phyloP scores from a whole-genome alignment of 2,888 invertebrate species.

The Escarpia spicata region DNA sequence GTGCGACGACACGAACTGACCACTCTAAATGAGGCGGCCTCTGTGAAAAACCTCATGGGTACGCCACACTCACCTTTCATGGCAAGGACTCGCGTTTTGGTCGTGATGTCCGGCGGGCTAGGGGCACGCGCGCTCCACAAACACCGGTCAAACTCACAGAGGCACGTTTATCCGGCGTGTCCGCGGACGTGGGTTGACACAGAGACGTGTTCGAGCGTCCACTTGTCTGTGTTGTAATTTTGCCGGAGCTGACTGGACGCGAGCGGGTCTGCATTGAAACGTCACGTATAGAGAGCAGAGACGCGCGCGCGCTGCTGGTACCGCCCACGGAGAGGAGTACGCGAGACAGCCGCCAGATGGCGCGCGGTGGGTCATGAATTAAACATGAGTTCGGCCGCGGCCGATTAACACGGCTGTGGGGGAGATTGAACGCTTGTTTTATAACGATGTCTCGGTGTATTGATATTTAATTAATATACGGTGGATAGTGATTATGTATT shows the following conservation, averaged over 20 bases:
- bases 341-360: not conserved
- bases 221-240: not conserved
- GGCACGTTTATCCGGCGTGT: conserved; percentile 7
- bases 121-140: not conserved
- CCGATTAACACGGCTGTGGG: not conserved
- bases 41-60: not conserved
- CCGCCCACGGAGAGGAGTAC: not conserved
- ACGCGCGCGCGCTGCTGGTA: not conserved
- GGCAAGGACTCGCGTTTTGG: not conserved
- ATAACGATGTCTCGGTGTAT: not conserved
- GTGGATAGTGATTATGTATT: not conserved
- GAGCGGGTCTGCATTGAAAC: not conserved
- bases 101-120: not conserved
- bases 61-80: not conserved
- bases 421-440: not conserved
- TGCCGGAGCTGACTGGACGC: not conserved
- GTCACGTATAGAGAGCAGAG: not conserved
- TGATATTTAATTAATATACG: not conserved
- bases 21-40: not conserved
- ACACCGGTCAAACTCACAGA: not conserved
- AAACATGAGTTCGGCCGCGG: not conserved
- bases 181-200: not conserved
- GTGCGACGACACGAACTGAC: conserved; percentile 3
- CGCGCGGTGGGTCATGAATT: not conserved
- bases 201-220: not conserved